phyloP scores from a whole-genome alignment of 2,113 vertebrate species.

The Albula goreensis region DNA sequence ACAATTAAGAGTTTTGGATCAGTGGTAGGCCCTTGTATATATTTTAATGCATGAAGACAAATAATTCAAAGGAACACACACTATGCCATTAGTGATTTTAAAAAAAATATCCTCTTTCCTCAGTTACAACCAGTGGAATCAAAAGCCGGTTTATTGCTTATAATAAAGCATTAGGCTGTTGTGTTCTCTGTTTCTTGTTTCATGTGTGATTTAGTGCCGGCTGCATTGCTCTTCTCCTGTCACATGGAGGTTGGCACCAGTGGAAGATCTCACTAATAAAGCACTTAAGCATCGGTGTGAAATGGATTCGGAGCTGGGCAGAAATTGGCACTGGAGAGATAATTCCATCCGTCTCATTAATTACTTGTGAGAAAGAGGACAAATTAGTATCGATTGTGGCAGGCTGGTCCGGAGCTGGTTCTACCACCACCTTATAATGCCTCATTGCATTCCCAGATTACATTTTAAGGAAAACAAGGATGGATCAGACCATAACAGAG shows the following conservation, averaged over 20 bases:
- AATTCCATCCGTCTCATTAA: conserved; percentile 43
- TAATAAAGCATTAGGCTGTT: neutral
- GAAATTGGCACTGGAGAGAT: conserved; percentile 15
- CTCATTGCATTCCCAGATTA: conserved; percentile 23
- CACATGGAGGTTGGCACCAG: neutral
- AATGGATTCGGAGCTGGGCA: conserved; percentile 3
- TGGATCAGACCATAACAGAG: neutral
- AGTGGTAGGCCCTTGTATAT: neutral
- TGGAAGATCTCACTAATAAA: conserved; percentile 4
- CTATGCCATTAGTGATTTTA: neutral
- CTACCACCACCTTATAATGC: conserved; percentile 29
- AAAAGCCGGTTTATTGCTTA: neutral
- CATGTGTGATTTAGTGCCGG: neutral
- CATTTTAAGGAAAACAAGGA: conserved; percentile 31
- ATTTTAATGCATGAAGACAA: neutral
- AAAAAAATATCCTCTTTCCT: neutral
- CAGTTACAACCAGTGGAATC: neutral
- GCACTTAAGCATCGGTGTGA: neutral
- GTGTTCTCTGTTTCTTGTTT: neutral
- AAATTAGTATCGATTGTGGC: conserved; percentile 46
- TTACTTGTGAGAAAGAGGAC: conserved; percentile 37
- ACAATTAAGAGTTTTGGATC: neutral
- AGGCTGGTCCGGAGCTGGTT: conserved; percentile 16
- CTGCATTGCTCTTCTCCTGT: neutral
- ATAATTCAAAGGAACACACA: neutral